Base-by-base conservation (phyloP, 2,113 vertebrate species). In the Chaetops frenatus region DNA sequence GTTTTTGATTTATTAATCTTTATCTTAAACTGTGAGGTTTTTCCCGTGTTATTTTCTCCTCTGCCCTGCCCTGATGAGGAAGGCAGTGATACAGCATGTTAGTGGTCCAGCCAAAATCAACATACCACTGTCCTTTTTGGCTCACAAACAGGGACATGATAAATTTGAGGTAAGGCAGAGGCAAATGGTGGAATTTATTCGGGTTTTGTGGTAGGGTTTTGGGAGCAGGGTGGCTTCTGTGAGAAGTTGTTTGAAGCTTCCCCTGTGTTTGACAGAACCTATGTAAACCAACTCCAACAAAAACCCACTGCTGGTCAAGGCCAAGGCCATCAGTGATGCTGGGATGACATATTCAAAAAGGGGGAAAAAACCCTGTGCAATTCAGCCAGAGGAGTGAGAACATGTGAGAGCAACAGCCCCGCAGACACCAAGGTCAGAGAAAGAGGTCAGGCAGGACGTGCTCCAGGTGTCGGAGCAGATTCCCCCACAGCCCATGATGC, bases 241-340 rank as follows among this genome's bases (percentile, higher is more conserved):
- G 9, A 48, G 31, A 58, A 76, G 19, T 11, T 76, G 15, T 17
- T 42, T 36, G 31, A 48, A 44, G 20, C 12, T 70, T 76, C 27
- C 20, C 8, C 5, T 45, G 0, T 1, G 0, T 53, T 27, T n/a
- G 31, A 20, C 14, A 48, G 10, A 77, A 33, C 7, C 15, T 27
- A 18, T 12, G 4, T 17, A 27, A 77, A 15, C 6, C 19, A 51
- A 20, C 10, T 48, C 20, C n/a, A 81, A 47, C n/a, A 48, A 2
- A 23, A 21, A 42, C 13, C 8, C 18, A 11, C 11, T 12, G 9
- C 29, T 51, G 29, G n/a, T 24, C n/a, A 18, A 57, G 36, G 42
- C 29, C 0, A 0, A 69, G 36, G 4, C 13, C 22, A 42, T 71
- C n/a, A 53, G 23, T 0, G 0, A 8, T n/a, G 17, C 17, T 65